These are phyloP conservation scores for Gastrophryne carolinensis DNA, from an alignment of 2,797 vertebrate species.

Conservation along the genomic window DNA sequence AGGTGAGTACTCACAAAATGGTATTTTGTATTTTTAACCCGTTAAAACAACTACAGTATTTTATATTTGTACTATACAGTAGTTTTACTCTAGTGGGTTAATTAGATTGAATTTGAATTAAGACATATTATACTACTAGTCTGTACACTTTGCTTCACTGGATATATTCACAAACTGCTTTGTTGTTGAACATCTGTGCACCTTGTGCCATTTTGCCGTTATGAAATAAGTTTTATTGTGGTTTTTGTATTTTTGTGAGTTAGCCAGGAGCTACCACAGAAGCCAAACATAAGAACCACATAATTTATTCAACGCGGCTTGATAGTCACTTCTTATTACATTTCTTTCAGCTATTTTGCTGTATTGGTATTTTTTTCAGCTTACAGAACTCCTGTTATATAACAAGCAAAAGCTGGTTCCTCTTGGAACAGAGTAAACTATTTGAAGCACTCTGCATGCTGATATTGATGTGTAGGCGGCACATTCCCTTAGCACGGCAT, in stretches of 20 bases:
- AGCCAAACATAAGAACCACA: neutral
- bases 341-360: neutral
- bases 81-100: too few relatives aligned
- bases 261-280: neutral
- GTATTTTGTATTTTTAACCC: too few relatives aligned
- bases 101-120: too few relatives aligned
- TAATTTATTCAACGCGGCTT: neutral
- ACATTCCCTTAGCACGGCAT: slow-evolving; percentile 33
- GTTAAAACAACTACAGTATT: too few relatives aligned
- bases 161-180: too few relatives aligned
- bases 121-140: too few relatives aligned
- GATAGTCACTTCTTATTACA: neutral
- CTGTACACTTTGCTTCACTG: too few relatives aligned
- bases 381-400: slow-evolving; percentile 9
- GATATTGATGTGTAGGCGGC: slow-evolving; percentile 37
- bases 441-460: slow-evolving; percentile 23
- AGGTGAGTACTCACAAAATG: too few relatives aligned
- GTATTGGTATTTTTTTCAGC: neutral
- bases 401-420: slow-evolving; percentile 9
- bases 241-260: neutral
- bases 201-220: neutral
- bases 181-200: neutral
- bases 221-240: neutral
- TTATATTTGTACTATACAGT: too few relatives aligned
- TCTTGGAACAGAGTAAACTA: slow-evolving; percentile 19